Conservation (phyloP, 2,113 vertebrate species). For the Pungitius pungitius region DNA sequence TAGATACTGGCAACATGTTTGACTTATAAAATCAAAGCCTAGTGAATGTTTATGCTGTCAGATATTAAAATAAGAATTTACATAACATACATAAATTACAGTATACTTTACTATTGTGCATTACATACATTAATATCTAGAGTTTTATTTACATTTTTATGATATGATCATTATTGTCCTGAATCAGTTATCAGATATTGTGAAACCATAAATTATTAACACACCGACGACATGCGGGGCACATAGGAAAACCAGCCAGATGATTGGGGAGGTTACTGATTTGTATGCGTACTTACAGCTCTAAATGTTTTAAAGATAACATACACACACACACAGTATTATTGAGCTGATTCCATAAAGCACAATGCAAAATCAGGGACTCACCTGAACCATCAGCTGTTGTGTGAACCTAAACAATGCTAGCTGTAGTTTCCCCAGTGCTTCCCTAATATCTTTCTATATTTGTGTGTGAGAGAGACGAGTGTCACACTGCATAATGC, state of each 20-base stretch:
- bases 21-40: background rate
- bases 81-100: too few relatives aligned
- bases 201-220: background rate
- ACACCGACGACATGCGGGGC: background rate
- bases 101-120: too few relatives aligned
- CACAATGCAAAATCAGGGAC: background rate
- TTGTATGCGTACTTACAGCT: background rate
- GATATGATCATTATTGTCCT: background rate
- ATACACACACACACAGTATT: background rate
- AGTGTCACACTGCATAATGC: background rate
- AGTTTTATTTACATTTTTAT: background rate
- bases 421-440: background rate
- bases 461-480: background rate
- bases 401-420: background rate
- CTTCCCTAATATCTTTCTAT: background rate
- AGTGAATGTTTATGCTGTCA: background rate
- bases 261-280: slow-evolving; percentile 13
- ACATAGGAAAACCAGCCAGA: background rate
- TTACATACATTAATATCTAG: background rate
- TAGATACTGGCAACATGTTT: background rate
- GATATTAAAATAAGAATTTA: too few relatives aligned
- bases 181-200: background rate
- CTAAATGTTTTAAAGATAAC: slow-evolving; percentile 2
- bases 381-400: background rate
- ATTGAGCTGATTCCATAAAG: background rate